Base-by-base conservation (phyloP, 2,113 vertebrate species). In the Leucopsar rothschildi region DNA sequence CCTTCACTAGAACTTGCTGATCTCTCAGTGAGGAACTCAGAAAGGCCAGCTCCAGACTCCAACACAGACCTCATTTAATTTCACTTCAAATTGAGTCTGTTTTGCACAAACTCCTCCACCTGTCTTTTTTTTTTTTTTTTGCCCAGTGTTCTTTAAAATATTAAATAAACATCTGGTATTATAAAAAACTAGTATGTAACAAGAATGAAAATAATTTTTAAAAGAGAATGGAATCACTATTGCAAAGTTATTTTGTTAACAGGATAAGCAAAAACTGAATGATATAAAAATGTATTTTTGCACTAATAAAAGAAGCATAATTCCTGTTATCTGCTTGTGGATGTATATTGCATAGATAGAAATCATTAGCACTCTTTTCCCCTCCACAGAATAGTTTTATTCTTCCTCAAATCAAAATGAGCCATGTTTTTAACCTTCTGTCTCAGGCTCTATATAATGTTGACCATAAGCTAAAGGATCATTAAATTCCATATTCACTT, bases 101-200 rank as follows among this genome's bases (percentile, higher is more conserved):
- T 85, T 80, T 40, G 18, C 50, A 5, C 29, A 75, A 15, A 75
- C 3, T 50, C 11, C 10, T 73, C 3, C 29, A 15, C 8, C 9
- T 2, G 0, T 11, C 3, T 10, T 39, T 39, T 4, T 50, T 35
- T 37, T 15, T 5, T 10, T 12, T 16, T 15, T 9, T 27, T 29
- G 0, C 5, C 2, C 40, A 14, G 21, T 44, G 5, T 47, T 80
- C 31, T 84, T 77, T 77, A 59, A 81, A 75, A 15, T 60, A 50
- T 15, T 71, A 21, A 40, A 37, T 28, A 78, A 31, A 52, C 27
- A 84, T 17, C 20, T 65, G 13, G 12, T 71, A 40, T 45, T 76
- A 53, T 2, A 80, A n/a, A 84, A 93, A 70, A 24, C 12, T 68
- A 49, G 20, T 49, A 49, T 9, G 4, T 56, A 75, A 27, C 17